Base-by-base conservation (phyloP, 2,113 vertebrate genomes). In the Leptosomus discolor region DNA sequence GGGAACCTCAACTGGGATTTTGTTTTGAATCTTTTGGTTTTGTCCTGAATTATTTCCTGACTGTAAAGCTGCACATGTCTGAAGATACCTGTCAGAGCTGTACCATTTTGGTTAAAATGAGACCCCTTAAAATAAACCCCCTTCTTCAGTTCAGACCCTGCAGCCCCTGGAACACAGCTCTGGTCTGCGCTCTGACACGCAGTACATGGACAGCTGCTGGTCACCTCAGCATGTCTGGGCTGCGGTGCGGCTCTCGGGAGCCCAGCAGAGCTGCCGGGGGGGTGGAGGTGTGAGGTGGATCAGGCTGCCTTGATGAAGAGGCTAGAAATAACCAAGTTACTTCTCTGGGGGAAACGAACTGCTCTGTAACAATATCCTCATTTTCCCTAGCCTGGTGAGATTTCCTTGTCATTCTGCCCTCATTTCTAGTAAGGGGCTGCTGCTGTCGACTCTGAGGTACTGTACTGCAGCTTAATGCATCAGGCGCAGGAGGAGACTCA, bases 81-180 rank as follows among this genome's bases (percentile, higher is more conserved):
- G 0, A 30, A 32, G 71, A 4, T 11, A 4, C 16, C 1, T 4
- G 4, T 9, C 4, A 4, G 54, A 57, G 73, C 74, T 48, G 15
- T 51, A 79, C 53, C 13, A 2, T 14, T 27, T 22, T 5, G 3
- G n/a, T 19, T 41, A 3, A 12, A 22, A 4, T 3, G 8, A 18
- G 45, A n/a, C 7, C 39, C 71, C 60, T 18, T 8, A 6, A 5
- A 12, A 22, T 8, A 1, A 45, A 5, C 34, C 11, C 8, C 9
- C 9, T 3, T 2, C 18, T 11, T 13, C 13, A 27, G 5, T 3
- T 11, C 29, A 12, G 43, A 16, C 8, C 16, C 37, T 14, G 43
- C 4, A 2, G 20, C 6, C 2, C 0, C 29, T 12, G n/a, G 67
- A 29, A 6, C 22, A 1, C 0, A 2, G 56, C 15, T 16, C 43